A percentile compares a stretch with the other conserved stretches of the same genome.
Conservation (phyloP, 2,888 invertebrate genomes). For the Strigamia transsilvanica region DNA sequence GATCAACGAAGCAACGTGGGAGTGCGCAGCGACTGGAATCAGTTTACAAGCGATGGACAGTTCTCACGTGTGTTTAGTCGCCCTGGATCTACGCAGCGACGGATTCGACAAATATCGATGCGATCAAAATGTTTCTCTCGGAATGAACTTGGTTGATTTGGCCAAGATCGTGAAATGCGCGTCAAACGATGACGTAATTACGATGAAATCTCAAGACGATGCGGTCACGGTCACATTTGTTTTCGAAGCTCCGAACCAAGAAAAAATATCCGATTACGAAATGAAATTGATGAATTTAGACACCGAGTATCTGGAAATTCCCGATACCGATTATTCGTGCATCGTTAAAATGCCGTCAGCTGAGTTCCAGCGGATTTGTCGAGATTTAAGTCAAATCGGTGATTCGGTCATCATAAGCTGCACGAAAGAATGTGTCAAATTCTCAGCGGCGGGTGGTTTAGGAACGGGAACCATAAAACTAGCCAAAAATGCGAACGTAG, state of each 20-base stretch:
- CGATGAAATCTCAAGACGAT: conserved; percentile 95
- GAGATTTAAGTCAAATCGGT: conserved; percentile 97
- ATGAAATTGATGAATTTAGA: conserved; percentile 99
- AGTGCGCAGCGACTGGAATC: conserved; percentile 75
- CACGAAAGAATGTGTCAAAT: conserved; percentile 95
- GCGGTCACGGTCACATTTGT: conserved; percentile 95
- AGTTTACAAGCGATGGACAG: conserved; percentile 93
- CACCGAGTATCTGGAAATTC: conserved; percentile 96
- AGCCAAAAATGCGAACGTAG: conserved; percentile 88
- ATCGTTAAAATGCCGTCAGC: conserved; percentile 93
- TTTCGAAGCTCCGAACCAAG: conserved; percentile 95
- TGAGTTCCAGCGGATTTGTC: conserved; percentile 96
- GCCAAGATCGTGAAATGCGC: conserved; percentile 97
- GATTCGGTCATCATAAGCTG: conserved; percentile 96
- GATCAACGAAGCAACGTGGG: conserved; percentile 96
- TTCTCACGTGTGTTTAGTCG: conserved; percentile 97
- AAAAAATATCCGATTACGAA: conserved; percentile 95
- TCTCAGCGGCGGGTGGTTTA: conserved; percentile 93
- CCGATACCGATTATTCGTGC: conserved; percentile 97
- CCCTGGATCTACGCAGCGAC: conserved; percentile 88
- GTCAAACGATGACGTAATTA: conserved; percentile 93
- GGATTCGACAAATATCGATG: conserved; percentile 99
- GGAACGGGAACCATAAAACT: conserved; percentile 84
- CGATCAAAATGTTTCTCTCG: conserved; percentile 96
- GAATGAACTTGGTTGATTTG: conserved; percentile 96